Conservation (phyloP, 2,797 vertebrate species). For the Enteromius thamalakanensis region DNA sequence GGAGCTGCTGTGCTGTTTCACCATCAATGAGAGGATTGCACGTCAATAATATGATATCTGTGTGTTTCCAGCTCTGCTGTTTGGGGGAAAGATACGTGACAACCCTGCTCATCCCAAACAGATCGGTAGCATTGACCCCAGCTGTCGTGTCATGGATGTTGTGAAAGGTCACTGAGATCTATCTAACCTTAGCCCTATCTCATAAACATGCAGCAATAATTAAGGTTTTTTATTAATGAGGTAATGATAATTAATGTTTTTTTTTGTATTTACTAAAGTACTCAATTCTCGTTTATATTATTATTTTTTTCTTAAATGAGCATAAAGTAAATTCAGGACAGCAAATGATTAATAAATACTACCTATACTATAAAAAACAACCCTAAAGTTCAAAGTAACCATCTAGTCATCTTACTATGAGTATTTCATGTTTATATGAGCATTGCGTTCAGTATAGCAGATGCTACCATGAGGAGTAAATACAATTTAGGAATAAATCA, state of each 20-base stretch:
- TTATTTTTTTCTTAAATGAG: neutral
- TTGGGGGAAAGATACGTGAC: constrained; percentile 88
- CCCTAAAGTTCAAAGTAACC: too few species aligned
- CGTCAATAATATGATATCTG: neutral
- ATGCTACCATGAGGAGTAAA: too few species aligned
- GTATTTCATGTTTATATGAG: too few species aligned
- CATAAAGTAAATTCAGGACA: neutral
- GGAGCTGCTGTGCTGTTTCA: neutral
- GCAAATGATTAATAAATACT: neutral
- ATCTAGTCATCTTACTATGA: too few species aligned
- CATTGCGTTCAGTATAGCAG: too few species aligned
- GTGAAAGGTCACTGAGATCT: constrained; percentile 81
- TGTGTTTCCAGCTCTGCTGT: constrained; percentile 85
- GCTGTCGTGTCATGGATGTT: constrained; percentile 89
- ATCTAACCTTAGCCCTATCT: neutral
- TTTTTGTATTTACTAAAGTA: neutral
- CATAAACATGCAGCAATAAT: too few species aligned
- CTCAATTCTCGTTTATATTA: too few species aligned
- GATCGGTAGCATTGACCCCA: constrained; percentile 96
- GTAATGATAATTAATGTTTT: neutral
- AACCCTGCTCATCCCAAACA: constrained; percentile 97
- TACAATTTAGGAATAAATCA: too few species aligned
- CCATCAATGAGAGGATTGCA: neutral
- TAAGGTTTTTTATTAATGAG: neutral
- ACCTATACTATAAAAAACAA: too few species aligned